Evolutionary conservation across 2,113 vertebrate genomes (phyloP).

Genomic region (Dromaius novaehollandiae): DNA sequence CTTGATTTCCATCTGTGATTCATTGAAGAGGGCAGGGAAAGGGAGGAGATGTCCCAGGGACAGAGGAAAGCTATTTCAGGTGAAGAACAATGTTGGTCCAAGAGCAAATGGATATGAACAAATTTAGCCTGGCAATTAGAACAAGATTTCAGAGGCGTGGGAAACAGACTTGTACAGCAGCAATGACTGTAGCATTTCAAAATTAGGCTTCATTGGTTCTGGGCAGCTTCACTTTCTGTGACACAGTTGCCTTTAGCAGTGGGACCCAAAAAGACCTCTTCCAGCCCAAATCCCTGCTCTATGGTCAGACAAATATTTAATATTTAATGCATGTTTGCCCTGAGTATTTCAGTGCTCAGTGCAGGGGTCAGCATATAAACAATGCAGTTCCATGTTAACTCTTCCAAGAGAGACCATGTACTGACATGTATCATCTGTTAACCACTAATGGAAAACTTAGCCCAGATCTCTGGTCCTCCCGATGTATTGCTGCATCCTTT

Average conservation of each 20-base stretch:
- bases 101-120: neutral
- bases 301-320: neutral
- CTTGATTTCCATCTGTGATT: neutral
- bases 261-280: neutral
- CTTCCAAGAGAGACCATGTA: neutral
- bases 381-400: neutral
- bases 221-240: neutral
- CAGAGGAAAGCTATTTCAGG: neutral
- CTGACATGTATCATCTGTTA: neutral
- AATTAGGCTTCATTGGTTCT: neutral
- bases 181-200: neutral
- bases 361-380: neutral
- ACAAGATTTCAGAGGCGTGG: neutral
- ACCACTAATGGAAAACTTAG: neutral
- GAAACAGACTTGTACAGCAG: neutral
- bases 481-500: neutral
- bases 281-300: neutral
- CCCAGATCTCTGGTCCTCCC: neutral
- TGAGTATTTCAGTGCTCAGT: neutral
- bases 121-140: neutral
- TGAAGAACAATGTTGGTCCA: neutral
- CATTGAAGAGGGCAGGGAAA: neutral
- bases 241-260: neutral
- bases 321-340: neutral
- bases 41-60: neutral